phyloP scores from a whole-genome alignment of 1,140 invertebrate species.

The Maconellicoccus hirsutus region DNA sequence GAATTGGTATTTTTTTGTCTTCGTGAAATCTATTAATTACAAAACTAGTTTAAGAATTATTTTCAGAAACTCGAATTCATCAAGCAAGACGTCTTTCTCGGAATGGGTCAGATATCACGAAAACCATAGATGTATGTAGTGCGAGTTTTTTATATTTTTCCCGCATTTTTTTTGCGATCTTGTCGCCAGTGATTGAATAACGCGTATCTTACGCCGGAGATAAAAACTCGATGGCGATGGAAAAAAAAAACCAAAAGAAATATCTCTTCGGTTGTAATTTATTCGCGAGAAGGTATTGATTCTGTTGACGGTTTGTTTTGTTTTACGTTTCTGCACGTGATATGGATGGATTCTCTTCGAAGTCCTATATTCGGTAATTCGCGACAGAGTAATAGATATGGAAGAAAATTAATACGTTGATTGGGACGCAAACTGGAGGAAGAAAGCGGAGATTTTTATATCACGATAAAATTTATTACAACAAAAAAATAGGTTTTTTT shows the following conservation, averaged over 20 bases:
- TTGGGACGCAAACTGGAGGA: too few relatives aligned
- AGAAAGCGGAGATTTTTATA: too few relatives aligned
- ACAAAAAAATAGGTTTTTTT: too few relatives aligned
- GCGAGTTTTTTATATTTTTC: background rate
- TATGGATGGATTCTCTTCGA: too few relatives aligned
- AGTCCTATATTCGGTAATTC: too few relatives aligned
- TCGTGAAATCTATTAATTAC: conserved; percentile 9
- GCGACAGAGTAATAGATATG: too few relatives aligned
- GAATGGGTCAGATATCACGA: conserved; percentile 7
- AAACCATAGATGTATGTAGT: background rate
- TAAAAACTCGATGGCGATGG: background rate
- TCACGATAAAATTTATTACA: too few relatives aligned
- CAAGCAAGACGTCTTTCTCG: background rate
- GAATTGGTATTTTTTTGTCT: background rate
- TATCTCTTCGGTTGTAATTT: background rate
- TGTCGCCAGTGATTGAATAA: conserved; percentile 4
- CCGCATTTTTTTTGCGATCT: background rate
- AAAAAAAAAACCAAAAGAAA: background rate
- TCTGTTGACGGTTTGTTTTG: background rate
- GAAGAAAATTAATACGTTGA: too few relatives aligned
- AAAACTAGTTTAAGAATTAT: background rate
- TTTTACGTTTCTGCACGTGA: too few relatives aligned
- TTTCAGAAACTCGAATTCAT: background rate
- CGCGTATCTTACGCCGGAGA: background rate
- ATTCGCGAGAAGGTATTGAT: background rate